Evolutionary conservation across 2,888 invertebrate genomes (phyloP), one percentile per base, ranked within the genome.

Genomic region (Heliconius erato): DNA sequence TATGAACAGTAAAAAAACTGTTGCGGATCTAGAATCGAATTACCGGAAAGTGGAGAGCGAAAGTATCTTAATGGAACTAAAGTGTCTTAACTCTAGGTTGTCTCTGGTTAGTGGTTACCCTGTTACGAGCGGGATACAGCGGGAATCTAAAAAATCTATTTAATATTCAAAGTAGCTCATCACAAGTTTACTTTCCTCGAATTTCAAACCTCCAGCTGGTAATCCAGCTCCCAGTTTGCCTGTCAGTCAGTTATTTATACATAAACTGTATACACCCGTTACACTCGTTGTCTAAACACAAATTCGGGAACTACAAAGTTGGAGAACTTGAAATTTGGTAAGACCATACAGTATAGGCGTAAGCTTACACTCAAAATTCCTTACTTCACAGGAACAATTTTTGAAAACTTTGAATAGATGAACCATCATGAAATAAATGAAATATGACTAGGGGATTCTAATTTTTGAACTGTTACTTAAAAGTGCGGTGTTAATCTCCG

Each of bases 241-340:
- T 69, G 69, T 69, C 35, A 69, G 69, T 35, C 35, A 35, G 32
- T 35, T 69, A 35, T 69, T 69, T 35, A 69, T 5, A 69, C 35
- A 35, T 32, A 69, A 23, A 23, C 19, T 16, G 2, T 35, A 69
- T 9, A 69, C 32, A 69, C 23, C 35, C 40, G 9, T 32, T 32
- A 32, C 6, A 68, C 68, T 68, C 68, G 16, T 69, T 69, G 69
- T 35, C 19, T 35, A 23, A 69, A 35, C 35, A 69, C 19, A 69
- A 69, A 69, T 23, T 69, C 69, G 9, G 28, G 32, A 69, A 69
- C 69, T 69, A 65, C 26, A 67, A 69, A 69, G 69, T 69, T 69
- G 11, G 35, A 11, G 32, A 23, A 32, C 28, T 67, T 67, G 67
- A 67, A 32, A 67, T 67, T 67, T 67, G 67, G 67, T 67, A 67